Evolutionary conservation across 2,113 vertebrate species (phyloP).

Genomic region (Poecilia latipinna): DNA sequence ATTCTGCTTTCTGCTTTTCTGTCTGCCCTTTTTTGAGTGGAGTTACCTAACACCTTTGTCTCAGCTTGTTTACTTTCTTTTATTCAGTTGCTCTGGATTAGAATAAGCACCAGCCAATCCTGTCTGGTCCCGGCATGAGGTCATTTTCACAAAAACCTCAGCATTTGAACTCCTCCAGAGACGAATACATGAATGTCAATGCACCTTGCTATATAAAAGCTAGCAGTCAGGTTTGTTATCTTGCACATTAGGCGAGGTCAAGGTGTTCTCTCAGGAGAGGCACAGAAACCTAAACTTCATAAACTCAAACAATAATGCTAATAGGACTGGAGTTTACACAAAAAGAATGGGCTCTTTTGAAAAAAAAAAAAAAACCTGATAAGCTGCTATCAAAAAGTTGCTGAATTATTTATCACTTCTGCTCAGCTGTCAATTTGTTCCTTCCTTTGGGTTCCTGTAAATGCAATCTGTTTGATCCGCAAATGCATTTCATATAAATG

Average conservation of each 20-base stretch:
- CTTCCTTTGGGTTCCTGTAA: conserved; percentile 65
- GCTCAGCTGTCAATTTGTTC: conserved; percentile 61
- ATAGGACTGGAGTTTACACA: conserved; percentile 34
- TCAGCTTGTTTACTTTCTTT: conserved; percentile 56
- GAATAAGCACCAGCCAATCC: conserved; percentile 32
- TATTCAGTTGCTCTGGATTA: conserved; percentile 40
- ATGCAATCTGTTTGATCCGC: conserved; percentile 60
- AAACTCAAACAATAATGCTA: conserved; percentile 51
- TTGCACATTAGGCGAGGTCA: conserved; percentile 69
- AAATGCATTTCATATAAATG: conserved; percentile 55
- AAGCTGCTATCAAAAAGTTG: conserved; percentile 64
- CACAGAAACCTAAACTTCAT: conserved; percentile 39
- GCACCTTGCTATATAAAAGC: conserved; percentile 23
- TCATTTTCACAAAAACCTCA: conserved; percentile 54
- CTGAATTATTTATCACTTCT: conserved; percentile 70
- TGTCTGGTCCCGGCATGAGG: conserved; percentile 45
- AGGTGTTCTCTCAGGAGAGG: conserved; percentile 35
- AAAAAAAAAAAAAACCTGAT: conserved; percentile 44
- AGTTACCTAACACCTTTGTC: conserved; percentile 17
- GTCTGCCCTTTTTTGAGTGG: conserved; percentile 37
- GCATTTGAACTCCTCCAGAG: conserved; percentile 55
- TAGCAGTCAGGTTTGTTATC: conserved; percentile 47
- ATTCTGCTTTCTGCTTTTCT: conserved; percentile 16
- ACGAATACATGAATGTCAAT: conserved; percentile 74
- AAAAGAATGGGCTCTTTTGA: conserved; percentile 14